Conservation (phyloP, 2,113 vertebrate species). For the Gyps fulvus region DNA sequence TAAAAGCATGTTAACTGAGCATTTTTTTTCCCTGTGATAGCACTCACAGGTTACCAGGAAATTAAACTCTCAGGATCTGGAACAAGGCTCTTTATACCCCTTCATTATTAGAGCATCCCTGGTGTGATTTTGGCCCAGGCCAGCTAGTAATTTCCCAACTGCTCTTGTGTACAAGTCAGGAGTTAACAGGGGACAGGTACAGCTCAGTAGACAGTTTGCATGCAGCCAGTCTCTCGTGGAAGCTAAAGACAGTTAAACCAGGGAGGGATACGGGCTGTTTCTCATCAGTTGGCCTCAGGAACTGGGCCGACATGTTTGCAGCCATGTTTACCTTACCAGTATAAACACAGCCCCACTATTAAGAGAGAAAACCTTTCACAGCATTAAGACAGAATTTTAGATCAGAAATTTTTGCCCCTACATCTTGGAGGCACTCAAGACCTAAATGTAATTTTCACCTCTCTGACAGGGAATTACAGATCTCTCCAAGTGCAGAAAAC, state of each 20-base stretch:
- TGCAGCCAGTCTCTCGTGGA: not conserved
- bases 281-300: not conserved
- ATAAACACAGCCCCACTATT: not conserved
- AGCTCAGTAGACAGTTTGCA: not conserved
- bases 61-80: not conserved
- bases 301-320: not conserved
- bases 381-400: not conserved
- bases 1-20: not conserved
- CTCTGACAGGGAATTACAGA: slow-evolving; percentile 25
- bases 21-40: not conserved
- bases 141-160: not conserved
- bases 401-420: not conserved
- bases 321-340: not conserved
- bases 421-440: slow-evolving; percentile 11
- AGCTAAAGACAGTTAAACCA: not conserved
- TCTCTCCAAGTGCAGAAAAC: not conserved
- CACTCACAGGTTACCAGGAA: not conserved
- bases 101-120: not conserved
- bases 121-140: not conserved
- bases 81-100: not conserved
- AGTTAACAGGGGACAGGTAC: not conserved
- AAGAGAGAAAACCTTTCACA: not conserved
- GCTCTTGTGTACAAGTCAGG: not conserved
- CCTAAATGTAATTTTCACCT: slow-evolving; percentile 35
- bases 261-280: accelerated